phyloP scores from a whole-genome alignment of 2,888 invertebrate species.

The Perizoma affinitatum region DNA sequence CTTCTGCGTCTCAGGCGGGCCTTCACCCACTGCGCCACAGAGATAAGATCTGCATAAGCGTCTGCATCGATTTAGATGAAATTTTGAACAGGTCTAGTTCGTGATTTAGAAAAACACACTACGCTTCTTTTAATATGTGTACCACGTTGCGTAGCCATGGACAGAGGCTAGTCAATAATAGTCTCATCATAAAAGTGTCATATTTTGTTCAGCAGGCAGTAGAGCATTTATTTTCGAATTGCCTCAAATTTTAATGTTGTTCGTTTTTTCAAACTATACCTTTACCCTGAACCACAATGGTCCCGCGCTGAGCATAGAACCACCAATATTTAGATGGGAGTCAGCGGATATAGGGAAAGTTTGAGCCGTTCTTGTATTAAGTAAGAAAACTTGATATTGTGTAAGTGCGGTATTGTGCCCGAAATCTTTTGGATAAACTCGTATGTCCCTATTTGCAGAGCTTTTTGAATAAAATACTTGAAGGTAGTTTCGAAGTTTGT shows the following conservation, averaged over 20 bases:
- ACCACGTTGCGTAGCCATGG: no score
- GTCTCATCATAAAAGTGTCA: no score
- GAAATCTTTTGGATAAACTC: conserved; percentile 24
- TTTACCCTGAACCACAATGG: conserved; percentile 27
- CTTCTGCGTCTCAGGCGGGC: no score
- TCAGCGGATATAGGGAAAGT: conserved; percentile 37
- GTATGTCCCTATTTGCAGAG: conserved; percentile 12
- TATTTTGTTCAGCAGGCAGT: no score
- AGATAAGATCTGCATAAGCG: no score
- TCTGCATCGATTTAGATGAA: no score
- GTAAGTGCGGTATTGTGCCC: conserved; percentile 23
- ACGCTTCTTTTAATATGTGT: no score
- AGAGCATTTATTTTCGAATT: no score
- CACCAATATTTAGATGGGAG: conserved; percentile 36
- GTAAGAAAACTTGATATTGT: conserved; percentile 36
- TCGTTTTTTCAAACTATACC: conserved; percentile 11
- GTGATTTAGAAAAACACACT: no score
- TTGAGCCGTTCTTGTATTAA: conserved; percentile 32
- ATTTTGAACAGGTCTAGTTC: no score
- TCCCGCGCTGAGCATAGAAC: conserved; percentile 29
- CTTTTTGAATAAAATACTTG: conserved; percentile 12
- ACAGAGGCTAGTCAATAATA: no score
- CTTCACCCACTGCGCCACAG: no score
- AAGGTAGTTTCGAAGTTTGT: conserved; percentile 3
- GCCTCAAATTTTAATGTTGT: not conserved